These are phyloP conservation scores for Linnaemya tessellans DNA, from an alignment of 2,888 invertebrate species.

Conservation along the genomic window DNA sequence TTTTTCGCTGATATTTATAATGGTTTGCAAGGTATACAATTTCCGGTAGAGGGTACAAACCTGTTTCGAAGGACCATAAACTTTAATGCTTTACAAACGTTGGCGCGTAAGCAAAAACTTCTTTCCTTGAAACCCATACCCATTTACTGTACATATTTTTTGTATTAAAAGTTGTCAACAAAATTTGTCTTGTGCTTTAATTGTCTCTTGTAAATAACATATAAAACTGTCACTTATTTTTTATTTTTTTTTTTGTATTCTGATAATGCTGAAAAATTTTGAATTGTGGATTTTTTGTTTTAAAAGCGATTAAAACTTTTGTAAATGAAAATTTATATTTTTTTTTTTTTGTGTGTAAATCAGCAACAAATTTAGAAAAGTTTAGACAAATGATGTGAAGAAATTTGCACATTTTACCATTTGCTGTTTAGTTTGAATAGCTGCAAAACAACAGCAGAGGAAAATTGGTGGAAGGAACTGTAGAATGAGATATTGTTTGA, in stretches of 20 bases:
- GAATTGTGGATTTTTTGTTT: slow-evolving; percentile 1
- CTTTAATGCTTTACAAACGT: too few relatives aligned
- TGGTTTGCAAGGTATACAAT: too few relatives aligned
- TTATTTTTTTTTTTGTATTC: slow-evolving; percentile 8
- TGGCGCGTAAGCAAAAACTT: too few relatives aligned
- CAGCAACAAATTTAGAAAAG: slow-evolving; percentile 18
- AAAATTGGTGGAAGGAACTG: neutral
- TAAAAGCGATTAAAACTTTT: slow-evolving; percentile 37
- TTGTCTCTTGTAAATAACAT: slow-evolving; percentile 14
- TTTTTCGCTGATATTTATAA: too few relatives aligned
- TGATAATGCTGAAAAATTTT: slow-evolving; percentile 10
- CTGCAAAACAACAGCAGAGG: neutral
- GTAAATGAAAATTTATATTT: slow-evolving; percentile 30
- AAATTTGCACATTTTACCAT: neutral
- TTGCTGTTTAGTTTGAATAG: neutral
- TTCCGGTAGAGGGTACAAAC: too few relatives aligned
- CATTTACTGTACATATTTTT: neutral
- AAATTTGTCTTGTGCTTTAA: slow-evolving; percentile 18
- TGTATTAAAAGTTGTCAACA: slow-evolving; percentile 35
- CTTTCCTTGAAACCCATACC: neutral
- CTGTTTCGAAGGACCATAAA: too few relatives aligned
- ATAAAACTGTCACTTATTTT: slow-evolving; percentile 7
- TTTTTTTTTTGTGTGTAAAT: slow-evolving; percentile 25
- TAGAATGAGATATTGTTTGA: too few relatives aligned
- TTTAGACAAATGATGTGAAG: neutral